Conservation (phyloP, 2,888 invertebrate genomes). For the Gymnoscelis rufifasciata region DNA sequence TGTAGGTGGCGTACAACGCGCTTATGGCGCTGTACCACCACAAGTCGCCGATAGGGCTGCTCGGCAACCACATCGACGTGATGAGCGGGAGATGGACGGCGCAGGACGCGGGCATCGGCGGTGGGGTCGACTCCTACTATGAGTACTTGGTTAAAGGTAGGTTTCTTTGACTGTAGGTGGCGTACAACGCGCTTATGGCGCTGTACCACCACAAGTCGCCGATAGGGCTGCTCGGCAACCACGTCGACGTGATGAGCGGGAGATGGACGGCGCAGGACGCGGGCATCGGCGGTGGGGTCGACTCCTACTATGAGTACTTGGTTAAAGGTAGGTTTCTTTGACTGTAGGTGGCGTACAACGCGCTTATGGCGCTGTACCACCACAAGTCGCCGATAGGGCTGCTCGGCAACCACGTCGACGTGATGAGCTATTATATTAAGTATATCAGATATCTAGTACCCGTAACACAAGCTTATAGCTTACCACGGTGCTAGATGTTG, state of each 20-base stretch:
- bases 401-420: slow-evolving; percentile 98
- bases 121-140: slow-evolving; percentile 97
- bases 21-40: neutral
- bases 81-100: slow-evolving; percentile 98
- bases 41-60: slow-evolving; percentile 33
- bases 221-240: slow-evolving; percentile 87
- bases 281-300: slow-evolving; percentile 97
- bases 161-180: neutral
- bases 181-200: no score
- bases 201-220: neutral
- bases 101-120: slow-evolving; percentile 97
- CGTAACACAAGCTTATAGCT: no score
- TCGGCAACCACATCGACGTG: slow-evolving; percentile 98
- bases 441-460: no score
- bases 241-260: slow-evolving; percentile 95
- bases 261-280: slow-evolving; percentile 98
- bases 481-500: no score
- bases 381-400: neutral
- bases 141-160: slow-evolving; percentile 97
- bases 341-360: neutral
- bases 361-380: neutral
- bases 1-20: neutral
- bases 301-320: slow-evolving; percentile 98
- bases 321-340: slow-evolving; percentile 85
- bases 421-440: no score